Conservation (phyloP, 2,113 vertebrate genomes). For the Climacteris rufus region DNA sequence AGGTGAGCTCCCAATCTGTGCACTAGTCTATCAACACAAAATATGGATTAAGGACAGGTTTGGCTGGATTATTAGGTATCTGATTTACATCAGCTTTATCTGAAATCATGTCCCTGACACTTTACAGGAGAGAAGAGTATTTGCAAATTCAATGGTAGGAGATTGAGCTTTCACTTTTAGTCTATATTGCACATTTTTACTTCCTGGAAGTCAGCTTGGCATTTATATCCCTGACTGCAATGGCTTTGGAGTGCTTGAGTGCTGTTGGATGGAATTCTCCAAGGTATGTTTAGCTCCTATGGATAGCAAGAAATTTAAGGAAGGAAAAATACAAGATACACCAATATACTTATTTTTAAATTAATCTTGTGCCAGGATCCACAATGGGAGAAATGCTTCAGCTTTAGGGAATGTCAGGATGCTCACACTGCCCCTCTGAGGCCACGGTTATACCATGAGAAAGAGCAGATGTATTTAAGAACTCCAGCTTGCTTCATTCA, state of each 20-base stretch:
- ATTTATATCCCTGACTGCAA: neutral
- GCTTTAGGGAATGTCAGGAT: neutral
- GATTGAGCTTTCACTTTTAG: neutral
- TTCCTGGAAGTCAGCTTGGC: neutral
- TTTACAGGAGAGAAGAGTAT: neutral
- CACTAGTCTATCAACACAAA: neutral
- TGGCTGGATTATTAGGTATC: neutral
- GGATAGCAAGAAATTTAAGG: neutral
- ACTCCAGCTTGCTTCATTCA: neutral
- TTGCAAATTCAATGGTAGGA: neutral
- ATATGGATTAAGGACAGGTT: neutral
- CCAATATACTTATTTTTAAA: no score
- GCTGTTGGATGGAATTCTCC: neutral
- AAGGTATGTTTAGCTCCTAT: neutral
- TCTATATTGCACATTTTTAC: neutral
- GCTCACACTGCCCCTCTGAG: constrained; percentile 30
- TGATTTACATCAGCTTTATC: neutral
- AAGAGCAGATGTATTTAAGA: rapidly evolving
- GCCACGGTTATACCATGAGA: neutral
- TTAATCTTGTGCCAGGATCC: neutral
- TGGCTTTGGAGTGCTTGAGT: neutral
- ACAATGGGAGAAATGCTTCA: rapidly evolving
- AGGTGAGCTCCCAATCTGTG: neutral
- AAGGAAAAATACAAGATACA: neutral
- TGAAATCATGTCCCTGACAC: neutral